Evolutionary conservation across 2,113 vertebrate species (phyloP).

Genomic region (Nesogale talazaci): DNA sequence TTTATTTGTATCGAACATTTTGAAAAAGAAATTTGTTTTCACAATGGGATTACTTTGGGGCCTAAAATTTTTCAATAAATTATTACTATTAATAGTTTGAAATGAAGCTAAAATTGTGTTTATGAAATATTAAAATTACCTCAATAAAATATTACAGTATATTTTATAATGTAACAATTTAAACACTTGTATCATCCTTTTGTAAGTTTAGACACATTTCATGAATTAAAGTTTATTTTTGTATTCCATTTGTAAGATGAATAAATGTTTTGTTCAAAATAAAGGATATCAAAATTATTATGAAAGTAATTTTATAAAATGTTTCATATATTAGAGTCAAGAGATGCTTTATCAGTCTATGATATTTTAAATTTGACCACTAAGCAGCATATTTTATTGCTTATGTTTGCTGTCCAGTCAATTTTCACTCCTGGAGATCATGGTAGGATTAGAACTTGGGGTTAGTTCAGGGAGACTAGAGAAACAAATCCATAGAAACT

Average conservation of each 20-base stretch:
- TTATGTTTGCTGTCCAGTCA: neutral
- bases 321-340: neutral
- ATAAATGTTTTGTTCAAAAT: constrained; percentile 1
- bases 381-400: neutral
- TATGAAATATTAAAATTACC: no score
- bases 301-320: neutral
- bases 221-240: neutral
- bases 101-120: no score
- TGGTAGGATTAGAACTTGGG: neutral
- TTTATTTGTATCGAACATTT: neutral
- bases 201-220: neutral
- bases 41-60: no score
- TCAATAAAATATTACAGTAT: no score
- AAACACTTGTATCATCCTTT: neutral
- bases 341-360: neutral
- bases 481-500: no score
- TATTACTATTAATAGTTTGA: no score
- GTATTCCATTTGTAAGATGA: neutral
- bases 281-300: neutral
- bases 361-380: neutral
- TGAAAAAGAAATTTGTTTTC: no score
- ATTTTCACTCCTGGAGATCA: neutral
- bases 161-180: neutral
- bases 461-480: no score
- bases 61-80: no score